Base-by-base conservation (phyloP, 2,797 vertebrate species). In the Sparidentex hasta region DNA sequence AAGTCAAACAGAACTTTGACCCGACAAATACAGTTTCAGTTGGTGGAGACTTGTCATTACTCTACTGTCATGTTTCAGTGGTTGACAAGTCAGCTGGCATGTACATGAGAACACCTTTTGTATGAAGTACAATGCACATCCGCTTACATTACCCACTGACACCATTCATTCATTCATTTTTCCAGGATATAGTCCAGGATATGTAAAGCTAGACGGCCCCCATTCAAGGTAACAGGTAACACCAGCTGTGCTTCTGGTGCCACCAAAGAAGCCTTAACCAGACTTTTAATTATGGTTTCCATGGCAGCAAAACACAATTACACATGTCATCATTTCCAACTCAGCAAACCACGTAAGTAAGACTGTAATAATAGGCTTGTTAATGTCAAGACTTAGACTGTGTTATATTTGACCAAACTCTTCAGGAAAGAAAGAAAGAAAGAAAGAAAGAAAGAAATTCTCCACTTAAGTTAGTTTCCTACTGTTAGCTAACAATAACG, bases 1-100 rank as follows among this genome's bases (percentile, higher is more conserved):
- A 4, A 33, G 56, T 50, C 20, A 68, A 52, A 75, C 12, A 74
- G 83, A 79, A 89, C 91, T 84, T 91, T 91, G 90, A 87, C 76
- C 78, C 44, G 74, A 76, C 76, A 81, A 81, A 78, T 64, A 80
- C 1, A 66, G 46, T 44, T 63, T 29, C 3, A 54, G 23, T 59
- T 72, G 4, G 16, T 29, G 43, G 55, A 86, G 67, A 50, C 2
- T 2, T 23, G 9, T 43, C 27, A 43, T 29, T 43, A 58, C 29
- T 63, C 33, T n/a, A 70, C n/a, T 20, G n/a, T 5, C n/a, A 23
- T 43, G 2, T 9, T 18, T 33, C 54, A 33, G 21, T 23, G 13
- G 44, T 38, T 61, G 52, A 33, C 46, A 74, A 65, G 23, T 50
- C 27, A 61, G 54, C 0, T 72, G 51, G 7, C 13, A 63, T 4